Conservation (phyloP, 2,888 invertebrate species). For the Lymantria monacha region DNA sequence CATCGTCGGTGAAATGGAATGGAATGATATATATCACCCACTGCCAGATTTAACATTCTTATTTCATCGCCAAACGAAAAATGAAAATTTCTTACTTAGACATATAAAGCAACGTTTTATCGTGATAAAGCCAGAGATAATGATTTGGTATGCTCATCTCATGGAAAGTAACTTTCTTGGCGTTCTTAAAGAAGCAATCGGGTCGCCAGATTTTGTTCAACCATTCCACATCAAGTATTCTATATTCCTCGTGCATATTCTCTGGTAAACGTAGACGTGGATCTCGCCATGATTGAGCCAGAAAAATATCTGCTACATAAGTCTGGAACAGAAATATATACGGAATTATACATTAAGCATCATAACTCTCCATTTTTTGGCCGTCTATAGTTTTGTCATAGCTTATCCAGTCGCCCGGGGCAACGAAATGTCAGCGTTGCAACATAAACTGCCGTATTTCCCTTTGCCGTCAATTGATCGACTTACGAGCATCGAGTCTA, state of each 20-base stretch:
- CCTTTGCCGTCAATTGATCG: too few species aligned
- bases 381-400: too few species aligned
- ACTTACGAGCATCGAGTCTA: too few species aligned
- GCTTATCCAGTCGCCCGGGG: too few species aligned
- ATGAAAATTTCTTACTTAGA: conserved; percentile 86
- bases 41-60: too few species aligned
- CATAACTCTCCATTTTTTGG: too few species aligned
- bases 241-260: conserved; percentile 95
- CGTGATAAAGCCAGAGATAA: conserved; percentile 95
- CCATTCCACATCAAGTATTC: conserved; percentile 95
- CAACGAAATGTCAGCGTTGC: too few species aligned
- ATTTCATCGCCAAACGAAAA: neutral
- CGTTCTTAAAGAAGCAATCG: conserved; percentile 96
- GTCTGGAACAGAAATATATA: conserved; percentile 82
- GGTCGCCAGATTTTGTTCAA: conserved; percentile 95
- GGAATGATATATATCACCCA: too few species aligned
- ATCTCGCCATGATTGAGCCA: conserved; percentile 96
- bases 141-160: conserved; percentile 98
- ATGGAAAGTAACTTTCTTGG: conserved; percentile 96
- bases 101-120: conserved; percentile 95
- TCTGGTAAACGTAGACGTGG: conserved; percentile 94
- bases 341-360: neutral
- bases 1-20: too few species aligned
- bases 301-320: conserved; percentile 95
- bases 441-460: too few species aligned